Evolutionary conservation across 2,888 invertebrate genomes (phyloP).

Genomic region (Eledona agricola): DNA sequence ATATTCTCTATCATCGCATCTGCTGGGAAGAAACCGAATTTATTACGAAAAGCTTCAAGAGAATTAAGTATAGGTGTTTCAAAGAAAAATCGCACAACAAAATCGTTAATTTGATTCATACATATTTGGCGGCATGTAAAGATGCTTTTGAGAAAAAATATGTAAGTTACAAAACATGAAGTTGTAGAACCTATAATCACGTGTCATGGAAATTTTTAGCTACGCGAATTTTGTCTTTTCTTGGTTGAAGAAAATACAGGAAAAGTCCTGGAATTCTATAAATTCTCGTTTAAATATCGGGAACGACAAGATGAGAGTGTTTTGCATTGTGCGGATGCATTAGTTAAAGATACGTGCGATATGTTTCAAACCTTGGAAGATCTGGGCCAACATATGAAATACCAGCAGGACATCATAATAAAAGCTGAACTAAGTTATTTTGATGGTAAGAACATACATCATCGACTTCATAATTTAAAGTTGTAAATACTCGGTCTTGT

Average conservation of each 20-base stretch:
- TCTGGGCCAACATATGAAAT: constrained; percentile 11
- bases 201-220: too few species aligned
- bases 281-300: constrained; percentile 24
- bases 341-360: constrained; percentile 11
- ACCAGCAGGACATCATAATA: neutral
- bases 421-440: constrained; percentile 22
- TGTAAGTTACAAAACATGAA: constrained; percentile 14
- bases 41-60: constrained; percentile 20
- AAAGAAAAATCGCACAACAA: constrained; percentile 13
- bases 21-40: constrained; percentile 17
- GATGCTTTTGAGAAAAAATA: constrained; percentile 31
- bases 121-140: constrained; percentile 19
- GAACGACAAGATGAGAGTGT: neutral
- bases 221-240: too few species aligned
- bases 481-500: too few species aligned
- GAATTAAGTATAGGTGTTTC: constrained; percentile 11
- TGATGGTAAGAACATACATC: constrained; percentile 23
- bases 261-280: constrained; percentile 23
- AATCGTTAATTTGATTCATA: constrained; percentile 12
- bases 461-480: too few species aligned
- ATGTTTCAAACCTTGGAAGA: constrained; percentile 23
- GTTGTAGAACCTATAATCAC: too few species aligned
- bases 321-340: constrained; percentile 2
- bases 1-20: constrained; percentile 27
- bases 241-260: too few species aligned